Evolutionary conservation across 2,113 vertebrate species (phyloP), one percentile per base, ranked within the genome.

Genomic region (Nymphicus hollandicus): DNA sequence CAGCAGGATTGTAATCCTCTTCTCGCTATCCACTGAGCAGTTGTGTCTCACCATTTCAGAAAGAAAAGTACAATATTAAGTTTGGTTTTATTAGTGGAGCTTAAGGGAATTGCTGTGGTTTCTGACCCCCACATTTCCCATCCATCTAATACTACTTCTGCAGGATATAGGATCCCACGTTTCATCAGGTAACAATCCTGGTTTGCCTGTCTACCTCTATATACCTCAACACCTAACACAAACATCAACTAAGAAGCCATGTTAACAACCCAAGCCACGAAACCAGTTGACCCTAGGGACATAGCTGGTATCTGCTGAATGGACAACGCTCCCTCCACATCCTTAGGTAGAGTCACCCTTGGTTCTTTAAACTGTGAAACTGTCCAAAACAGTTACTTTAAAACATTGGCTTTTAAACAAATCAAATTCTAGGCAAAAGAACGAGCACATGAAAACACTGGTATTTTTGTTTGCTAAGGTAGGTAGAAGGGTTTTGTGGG

Each of bases 111-210:
- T 44, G 46, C 41, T 49, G 41, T 47, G 43, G 79, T 20, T 88
- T 72, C 61, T 13, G 27, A 22, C 2, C 10, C 22, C 19, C 9
- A 25, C 8, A 11, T n/a, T 35, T 19, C 17, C 17, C 17, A 41
- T 66, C 69, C 46, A 39, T 44, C 7, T 29, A 10, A 50, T 9
- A 11, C 5, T 11, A 8, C 9, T 29, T 55, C 43, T 64, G 71
- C 66, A 84, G 82, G 17, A 22, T 29, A 19, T 0, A 1, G 27
- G 37, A 41, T 39, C 47, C 39, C 9, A 1, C 0, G 0, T 43
- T 43, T 9, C 63, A 41, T 5, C 58, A 65, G 66, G 58, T 66
- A 78, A 43, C 41, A 64, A 17, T 20, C 27, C n/a, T 23, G 6
- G 17, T 46, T 80, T 86, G 18, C 63, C 47, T n/a, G 11, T 27